Base-by-base conservation (phyloP, 1,140 invertebrate genomes). In the Drosophila santomea region DNA sequence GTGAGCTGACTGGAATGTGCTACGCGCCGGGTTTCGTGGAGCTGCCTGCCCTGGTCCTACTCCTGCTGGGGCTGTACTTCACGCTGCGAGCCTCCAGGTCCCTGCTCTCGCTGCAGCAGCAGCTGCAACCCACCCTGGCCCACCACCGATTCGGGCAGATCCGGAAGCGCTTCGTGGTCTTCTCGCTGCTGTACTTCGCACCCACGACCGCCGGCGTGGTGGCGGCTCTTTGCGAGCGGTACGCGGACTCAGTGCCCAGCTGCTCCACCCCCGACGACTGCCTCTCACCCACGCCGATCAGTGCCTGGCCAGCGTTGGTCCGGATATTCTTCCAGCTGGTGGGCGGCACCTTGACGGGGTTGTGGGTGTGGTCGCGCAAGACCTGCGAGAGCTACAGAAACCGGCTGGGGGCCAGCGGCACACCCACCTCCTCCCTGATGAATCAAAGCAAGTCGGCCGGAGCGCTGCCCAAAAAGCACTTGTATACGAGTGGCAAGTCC, bases 331-430 rank as follows among this genome's bases (percentile, higher is more conserved):
- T 97, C 90, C 95, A 95, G 12, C 93, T 98, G 28, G 95, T 96
- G 14, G 96, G 96, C 36, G 97, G 97, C 4, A 95, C 97, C 5
- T 95, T 97, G 7, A 96, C 96, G 0, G 96, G 96, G 0, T 95
- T 97, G 92, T 98, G 97, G 97, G 97, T 98, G 39, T 97, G 97
- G 96, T 97, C 97, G 1, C 95, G 96, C 1, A 98, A 98, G 85
- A 98, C 97, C 0, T 95, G 96, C 52, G 91, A 92, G 15, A 92
- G 91, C 38, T 92, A 92, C 54, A 76, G 91, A 12, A 90, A 71
- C 56, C 85, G 91, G 0, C 44, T 92, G 45, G 78, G 83, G 2
- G 66, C 85, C 11, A 73, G 79, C 14, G 63, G 72, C 0, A 75
- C 79, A 6, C 74, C 74, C n/a, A 67, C 52, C 6, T 83, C 86